These are phyloP conservation scores for Phanerotoma sp. DNA, from an alignment of 2,888 invertebrate genomes.

Conservation along the genomic window DNA sequence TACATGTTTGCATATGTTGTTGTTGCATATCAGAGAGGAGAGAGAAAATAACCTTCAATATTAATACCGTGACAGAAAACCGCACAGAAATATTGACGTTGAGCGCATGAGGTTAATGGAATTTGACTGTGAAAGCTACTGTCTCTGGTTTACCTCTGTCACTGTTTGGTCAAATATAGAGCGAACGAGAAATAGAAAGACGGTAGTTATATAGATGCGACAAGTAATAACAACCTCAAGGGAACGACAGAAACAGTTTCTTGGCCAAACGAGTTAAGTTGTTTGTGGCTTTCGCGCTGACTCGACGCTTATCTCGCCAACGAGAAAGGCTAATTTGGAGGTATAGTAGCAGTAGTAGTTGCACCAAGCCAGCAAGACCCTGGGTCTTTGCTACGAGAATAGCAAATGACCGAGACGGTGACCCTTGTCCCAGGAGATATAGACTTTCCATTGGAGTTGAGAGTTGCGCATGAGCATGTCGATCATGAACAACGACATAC, in stretches of 20 bases:
- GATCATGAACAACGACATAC: neutral
- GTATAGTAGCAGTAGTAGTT: no score
- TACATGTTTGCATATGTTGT: no score
- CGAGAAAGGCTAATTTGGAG: constrained; percentile 11
- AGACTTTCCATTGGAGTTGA: constrained; percentile 1
- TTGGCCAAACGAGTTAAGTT: constrained; percentile 7
- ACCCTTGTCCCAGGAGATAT: neutral
- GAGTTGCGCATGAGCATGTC: neutral
- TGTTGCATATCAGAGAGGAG: no score
- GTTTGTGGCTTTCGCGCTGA: constrained; percentile 10
- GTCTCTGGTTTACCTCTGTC: neutral
- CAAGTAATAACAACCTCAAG: neutral
- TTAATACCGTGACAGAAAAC: neutral
- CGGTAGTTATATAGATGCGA: neutral
- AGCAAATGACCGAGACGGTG: constrained; percentile 5
- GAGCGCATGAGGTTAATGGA: constrained; percentile 25
- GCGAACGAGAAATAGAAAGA: constrained; percentile 2
- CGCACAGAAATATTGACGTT: constrained; percentile 4
- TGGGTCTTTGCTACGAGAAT: constrained; percentile 5
- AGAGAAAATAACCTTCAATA: neutral
- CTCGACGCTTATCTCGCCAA: constrained; percentile 6
- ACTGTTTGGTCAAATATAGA: neutral
- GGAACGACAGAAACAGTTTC: constrained; percentile 1
- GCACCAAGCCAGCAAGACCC: no score
- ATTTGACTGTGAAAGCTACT: constrained; percentile 28